A percentile compares a stretch with the other conserved stretches of the same genome.
Evolutionary conservation across 2,888 invertebrate species (phyloP).

Genomic region (Tridacna crocea): DNA sequence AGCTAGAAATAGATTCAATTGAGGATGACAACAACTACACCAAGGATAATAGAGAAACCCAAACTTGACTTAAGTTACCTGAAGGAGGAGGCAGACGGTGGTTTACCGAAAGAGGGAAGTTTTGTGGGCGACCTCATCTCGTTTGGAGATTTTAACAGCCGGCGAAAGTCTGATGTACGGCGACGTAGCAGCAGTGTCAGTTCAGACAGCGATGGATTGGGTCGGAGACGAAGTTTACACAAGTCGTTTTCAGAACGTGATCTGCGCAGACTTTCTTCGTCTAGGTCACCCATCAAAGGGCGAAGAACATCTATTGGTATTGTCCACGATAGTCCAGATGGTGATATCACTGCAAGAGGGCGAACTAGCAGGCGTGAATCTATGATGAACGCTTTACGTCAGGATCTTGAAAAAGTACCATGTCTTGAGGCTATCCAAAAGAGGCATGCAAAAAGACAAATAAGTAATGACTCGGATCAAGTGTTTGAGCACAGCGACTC

Average conservation of each 20-base stretch:
- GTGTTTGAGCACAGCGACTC: conserved; percentile 15
- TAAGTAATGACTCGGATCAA: background rate
- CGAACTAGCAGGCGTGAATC: conserved; percentile 46
- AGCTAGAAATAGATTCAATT: too few relatives aligned
- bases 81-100: background rate
- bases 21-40: background rate
- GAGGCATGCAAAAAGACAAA: conserved; percentile 6
- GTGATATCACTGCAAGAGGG: background rate
- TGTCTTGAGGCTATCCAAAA: conserved; percentile 42
- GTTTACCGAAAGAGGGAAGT: conserved; percentile 33
- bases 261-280: background rate
- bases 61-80: conserved; percentile 16
- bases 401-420: conserved; percentile 55
- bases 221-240: conserved; percentile 9
- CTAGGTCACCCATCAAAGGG: background rate
- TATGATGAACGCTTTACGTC: conserved; percentile 54
- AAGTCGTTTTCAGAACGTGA: conserved; percentile 21
- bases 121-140: conserved; percentile 55
- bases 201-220: background rate
- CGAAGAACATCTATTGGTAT: background rate
- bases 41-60: background rate
- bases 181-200: conserved; percentile 15
- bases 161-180: conserved; percentile 23
- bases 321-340: background rate
- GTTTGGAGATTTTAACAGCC: conserved; percentile 21